Base-by-base conservation (phyloP, 92 coral and sea anemone genomes). In the Epizoanthus ramosus region DNA sequence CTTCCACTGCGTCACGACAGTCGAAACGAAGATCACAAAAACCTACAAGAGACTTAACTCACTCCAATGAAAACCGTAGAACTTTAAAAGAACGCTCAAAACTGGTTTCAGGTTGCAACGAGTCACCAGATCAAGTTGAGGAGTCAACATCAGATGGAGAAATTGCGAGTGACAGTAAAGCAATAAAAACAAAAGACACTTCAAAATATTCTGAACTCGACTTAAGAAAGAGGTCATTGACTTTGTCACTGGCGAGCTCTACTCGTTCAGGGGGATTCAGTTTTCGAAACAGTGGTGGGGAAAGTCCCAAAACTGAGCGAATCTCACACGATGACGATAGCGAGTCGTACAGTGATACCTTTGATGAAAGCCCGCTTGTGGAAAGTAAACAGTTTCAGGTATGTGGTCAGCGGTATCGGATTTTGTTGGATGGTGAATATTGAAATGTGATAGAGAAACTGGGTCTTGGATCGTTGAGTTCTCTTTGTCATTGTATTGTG, bases 311-410 rank as follows among this genome's bases (percentile, higher is more conserved):
- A 59, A 87, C 89, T 33, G 98, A 93, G 25, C 77, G 31, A 39
- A 85, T 87, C 24, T 91, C 94, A 31, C 94, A 91, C 13, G 98
- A 93, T n/a, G 98, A 93, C 37, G 98, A 93, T 53, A 93, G 98
- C 57, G 98, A 90, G 52, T 93, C 98, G 1, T 93, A 87, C 63
- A 93, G 95, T 39, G 98, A 93, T 23, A 79, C 92, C 15, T 93
- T 91, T 56, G 98, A 93, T 65, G 98, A 93, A 33, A 93, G 98
- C 73, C 98, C 98, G 71, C 90, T 85, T 63, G 89, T 86, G 45
- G 98, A 93, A 64, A 93, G 31, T 53, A 93, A 87, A 58, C 28
- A 52, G 35, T 93, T 93, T 50, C 98, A 93, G 95, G 98, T 93
- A 50, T 79, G 72, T 50, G 54, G 54, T 6, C 54, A 50, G 15